Percentiles rank a stretch among this genome's conserved stretches.
Conservation (phyloP, 2,888 invertebrate species). For the Agrotis exclamationis region DNA sequence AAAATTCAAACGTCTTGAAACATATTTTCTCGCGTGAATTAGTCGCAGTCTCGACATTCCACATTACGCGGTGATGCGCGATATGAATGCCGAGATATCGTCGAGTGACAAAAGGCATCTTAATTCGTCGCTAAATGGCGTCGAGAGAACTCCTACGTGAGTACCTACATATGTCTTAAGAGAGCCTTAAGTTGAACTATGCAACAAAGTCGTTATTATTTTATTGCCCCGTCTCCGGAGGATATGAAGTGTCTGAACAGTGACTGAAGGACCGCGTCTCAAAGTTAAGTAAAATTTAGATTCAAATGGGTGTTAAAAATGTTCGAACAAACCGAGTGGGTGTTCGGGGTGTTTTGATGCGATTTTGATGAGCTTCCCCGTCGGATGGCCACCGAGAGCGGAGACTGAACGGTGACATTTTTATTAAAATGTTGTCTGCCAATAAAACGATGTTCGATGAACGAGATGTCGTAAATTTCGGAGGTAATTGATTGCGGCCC, state of each 20-base stretch:
- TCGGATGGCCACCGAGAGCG: constrained; percentile 57
- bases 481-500: constrained; percentile 77
- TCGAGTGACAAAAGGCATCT: constrained; percentile 74
- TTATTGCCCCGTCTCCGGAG: constrained; percentile 76
- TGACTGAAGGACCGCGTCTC: constrained; percentile 70
- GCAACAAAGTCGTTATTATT: constrained; percentile 77
- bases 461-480: constrained; percentile 78
- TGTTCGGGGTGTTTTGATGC: constrained; percentile 80
- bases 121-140: constrained; percentile 73
- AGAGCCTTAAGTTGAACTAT: constrained; percentile 66
- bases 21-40: constrained; percentile 87
- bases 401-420: constrained; percentile 74
- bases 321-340: constrained; percentile 78
- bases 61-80: constrained; percentile 73
- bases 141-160: constrained; percentile 58
- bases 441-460: constrained; percentile 76
- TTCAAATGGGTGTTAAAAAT: constrained; percentile 86
- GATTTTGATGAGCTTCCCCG: constrained; percentile 84
- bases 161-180: constrained; percentile 44
- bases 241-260: constrained; percentile 73
- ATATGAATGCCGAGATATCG: constrained; percentile 73
- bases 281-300: constrained; percentile 82
- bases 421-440: constrained; percentile 81
- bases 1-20: constrained; percentile 78
- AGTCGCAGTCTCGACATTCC: constrained; percentile 82